These are phyloP conservation scores for Gastrophysa polygoni DNA, from an alignment of 2,888 invertebrate genomes.

Conservation along the genomic window DNA sequence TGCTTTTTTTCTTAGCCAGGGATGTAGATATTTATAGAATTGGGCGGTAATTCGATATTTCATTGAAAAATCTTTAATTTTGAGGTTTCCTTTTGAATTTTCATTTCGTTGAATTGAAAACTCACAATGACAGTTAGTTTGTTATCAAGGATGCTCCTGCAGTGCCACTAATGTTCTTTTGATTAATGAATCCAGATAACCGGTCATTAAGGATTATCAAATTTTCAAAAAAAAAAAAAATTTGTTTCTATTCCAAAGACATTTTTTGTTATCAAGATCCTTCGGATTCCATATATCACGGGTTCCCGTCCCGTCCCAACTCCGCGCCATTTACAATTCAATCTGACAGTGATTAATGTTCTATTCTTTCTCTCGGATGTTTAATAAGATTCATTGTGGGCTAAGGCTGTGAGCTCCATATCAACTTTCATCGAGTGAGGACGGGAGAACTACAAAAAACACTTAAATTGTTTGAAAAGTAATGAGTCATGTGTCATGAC, in stretches of 20 bases:
- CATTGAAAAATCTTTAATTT: too few relatives aligned
- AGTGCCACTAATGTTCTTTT: too few relatives aligned
- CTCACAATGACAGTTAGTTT: too few relatives aligned
- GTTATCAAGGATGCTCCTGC: too few relatives aligned
- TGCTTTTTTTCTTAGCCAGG: too few relatives aligned
- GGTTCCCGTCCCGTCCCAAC: constrained; percentile 33
- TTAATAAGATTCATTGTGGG: constrained; percentile 30
- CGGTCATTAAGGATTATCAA: background rate
- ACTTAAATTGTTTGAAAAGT: constrained; percentile 41
- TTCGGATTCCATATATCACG: constrained; percentile 42
- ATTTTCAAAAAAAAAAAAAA: background rate
- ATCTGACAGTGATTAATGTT: constrained; percentile 43
- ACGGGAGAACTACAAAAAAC: constrained; percentile 41
- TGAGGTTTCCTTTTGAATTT: too few relatives aligned
- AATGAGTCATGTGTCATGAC: constrained; percentile 31
- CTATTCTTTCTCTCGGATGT: constrained; percentile 40
- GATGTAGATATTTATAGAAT: too few relatives aligned
- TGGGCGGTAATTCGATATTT: too few relatives aligned
- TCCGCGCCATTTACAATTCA: constrained; percentile 36
- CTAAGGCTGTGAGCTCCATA: constrained; percentile 32
- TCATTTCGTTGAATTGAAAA: too few relatives aligned
- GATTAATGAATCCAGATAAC: too few relatives aligned
- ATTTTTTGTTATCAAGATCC: constrained; percentile 34
- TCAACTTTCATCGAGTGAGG: constrained; percentile 41
- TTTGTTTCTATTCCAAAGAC: background rate